Base-by-base conservation (phyloP, 2,888 invertebrate species). In the Gandaritis pyraliata region DNA sequence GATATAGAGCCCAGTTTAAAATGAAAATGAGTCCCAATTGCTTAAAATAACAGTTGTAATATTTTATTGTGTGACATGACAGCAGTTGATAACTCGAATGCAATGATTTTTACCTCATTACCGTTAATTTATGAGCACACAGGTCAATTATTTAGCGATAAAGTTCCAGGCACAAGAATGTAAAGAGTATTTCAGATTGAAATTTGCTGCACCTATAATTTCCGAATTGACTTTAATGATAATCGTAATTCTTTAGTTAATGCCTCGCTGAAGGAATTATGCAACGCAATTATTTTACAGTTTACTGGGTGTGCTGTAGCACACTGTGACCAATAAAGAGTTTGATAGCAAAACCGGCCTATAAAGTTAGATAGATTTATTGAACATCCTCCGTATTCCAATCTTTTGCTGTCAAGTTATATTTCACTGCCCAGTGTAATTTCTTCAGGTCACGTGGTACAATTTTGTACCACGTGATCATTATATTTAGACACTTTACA, bases 101-200 rank as follows among this genome's bases (percentile, higher is more conserved):
- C 74, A 80, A 82, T 83, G 81, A 82, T 82, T 87, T 85, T 87
- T 80, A 77, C 78, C 81, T 87, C 85, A 87, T 88, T 88, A 87
- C 83, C 76, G 51, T 86, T 86, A 85, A 87, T 87, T 87, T 88
- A 87, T 82, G 82, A 80, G 75, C 77, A 73, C 80, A 78, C 81
- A 66, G 81, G 78, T 81, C 82, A 85, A 82, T 86, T 80, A 83
- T 84, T 78, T 81, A 86, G 83, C 83, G 85, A 84, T 83, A 80
- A 87, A 77, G 82, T 82, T 79, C 79, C 76, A 74, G 72, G 75
- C 76, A 73, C 77, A 87, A 73, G 87, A 86, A 85, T 77, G 78
- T 72, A 74, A 80, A 75, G 77, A 80, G 79, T 85, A 86, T 83
- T 86, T 84, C 79, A 75, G 78, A 80, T 84, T 83, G 84, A 80